A percentile compares a stretch with the other conserved stretches of the same genome.
These are phyloP conservation scores for Drosophila paranaensis DNA, from an alignment of 2,888 invertebrate species.

Conservation along the genomic window DNA sequence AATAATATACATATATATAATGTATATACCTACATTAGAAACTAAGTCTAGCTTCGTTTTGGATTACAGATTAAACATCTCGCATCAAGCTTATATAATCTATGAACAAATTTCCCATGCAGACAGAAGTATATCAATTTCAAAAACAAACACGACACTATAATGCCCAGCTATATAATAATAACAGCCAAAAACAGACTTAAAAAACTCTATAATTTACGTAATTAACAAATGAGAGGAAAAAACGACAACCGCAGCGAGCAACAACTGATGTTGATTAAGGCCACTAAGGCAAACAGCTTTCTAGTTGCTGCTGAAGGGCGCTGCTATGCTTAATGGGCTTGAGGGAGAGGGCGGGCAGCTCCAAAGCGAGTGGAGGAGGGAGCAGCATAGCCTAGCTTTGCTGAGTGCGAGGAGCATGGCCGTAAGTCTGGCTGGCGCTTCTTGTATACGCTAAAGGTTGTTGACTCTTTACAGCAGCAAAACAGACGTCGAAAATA, in stretches of 20 bases:
- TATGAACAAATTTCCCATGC: background rate
- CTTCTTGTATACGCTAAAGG: slow-evolving; percentile 73
- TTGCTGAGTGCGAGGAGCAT: slow-evolving; percentile 3
- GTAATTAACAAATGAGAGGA: slow-evolving; percentile 35
- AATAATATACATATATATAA: background rate
- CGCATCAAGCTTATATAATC: background rate
- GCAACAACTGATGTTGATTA: slow-evolving; percentile 51
- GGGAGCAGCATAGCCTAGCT: background rate
- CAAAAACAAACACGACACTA: background rate
- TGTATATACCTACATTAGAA: background rate
- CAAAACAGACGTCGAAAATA: slow-evolving; percentile 74
- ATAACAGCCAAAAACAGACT: background rate
- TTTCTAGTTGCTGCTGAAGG: slow-evolving; percentile 59
- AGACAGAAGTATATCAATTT: slow-evolving; percentile 8
- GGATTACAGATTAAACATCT: background rate
- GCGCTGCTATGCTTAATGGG: slow-evolving; percentile 35
- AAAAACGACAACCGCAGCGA: background rate
- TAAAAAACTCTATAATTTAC: slow-evolving; percentile 27
- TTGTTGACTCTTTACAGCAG: slow-evolving; percentile 76
- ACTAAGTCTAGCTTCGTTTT: background rate
- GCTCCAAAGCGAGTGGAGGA: background rate
- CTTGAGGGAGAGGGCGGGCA: background rate
- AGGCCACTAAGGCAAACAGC: slow-evolving; percentile 62
- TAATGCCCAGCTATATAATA: slow-evolving; percentile 16
- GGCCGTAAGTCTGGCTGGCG: slow-evolving; percentile 51